Evolutionary conservation across 2,113 vertebrate species (phyloP), one percentile per base, ranked within the genome.

Genomic region (Octodon degus): DNA sequence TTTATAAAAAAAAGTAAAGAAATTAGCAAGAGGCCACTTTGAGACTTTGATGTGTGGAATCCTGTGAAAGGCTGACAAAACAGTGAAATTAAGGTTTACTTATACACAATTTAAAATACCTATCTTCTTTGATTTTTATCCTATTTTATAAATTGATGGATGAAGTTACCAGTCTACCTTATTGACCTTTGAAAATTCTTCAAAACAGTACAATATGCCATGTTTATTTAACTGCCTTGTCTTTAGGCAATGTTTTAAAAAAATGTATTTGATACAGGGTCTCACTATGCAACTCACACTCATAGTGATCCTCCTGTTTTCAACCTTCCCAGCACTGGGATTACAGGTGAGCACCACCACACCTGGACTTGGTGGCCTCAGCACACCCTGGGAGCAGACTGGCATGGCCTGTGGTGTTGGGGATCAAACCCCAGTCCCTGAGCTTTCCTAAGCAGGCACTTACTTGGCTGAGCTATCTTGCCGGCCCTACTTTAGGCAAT

Each of bases 111-210:
- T 43, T 81, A 76, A 92, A 95, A 95, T 30, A 24, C 62, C 13
- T 53, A 53, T 84, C 62, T 81, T 77, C 17, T 89, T 43, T 87
- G n/a, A 9, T 60, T 88, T 90, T 84, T 67, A 76, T 87, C 68
- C 84, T 88, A 77, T 55, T 58, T 74, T 67, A 88, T 32, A 37
- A 93, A 72, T 53, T 72, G 89, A 63, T 40, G 50, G 20, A 40
- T 90, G 65, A 86, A 96, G 47, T 85, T 94, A 72, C 40, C 86
- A 40, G 27, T 88, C 86, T 95, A 58, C 20, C 13, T 72, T 81
- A 72, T 3, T 86, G 68, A n/a, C 2, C 34, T 84, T 74, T 86
- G 19, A 82, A 82, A 83, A 6, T 79, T 81, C 37, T 86, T 88
- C 43, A 93, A 91, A 81, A 89, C 55, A 86, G 1, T 65, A 62